phyloP scores from a whole-genome alignment of 2,888 invertebrate species.

The Cosmia trapezina region DNA sequence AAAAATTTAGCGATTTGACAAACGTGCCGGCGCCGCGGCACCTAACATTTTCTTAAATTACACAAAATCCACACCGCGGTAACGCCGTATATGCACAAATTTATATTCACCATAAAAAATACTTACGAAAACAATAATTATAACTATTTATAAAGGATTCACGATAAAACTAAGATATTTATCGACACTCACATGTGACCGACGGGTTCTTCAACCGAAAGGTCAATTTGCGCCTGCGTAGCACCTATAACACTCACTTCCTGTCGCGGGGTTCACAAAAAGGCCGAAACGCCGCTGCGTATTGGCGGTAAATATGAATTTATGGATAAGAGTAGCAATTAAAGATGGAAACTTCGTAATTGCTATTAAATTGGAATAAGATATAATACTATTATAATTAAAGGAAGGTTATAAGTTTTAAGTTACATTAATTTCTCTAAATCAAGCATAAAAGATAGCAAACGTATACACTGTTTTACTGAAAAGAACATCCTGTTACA shows the following conservation, averaged over 20 bases:
- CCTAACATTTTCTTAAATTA: conserved; percentile 81
- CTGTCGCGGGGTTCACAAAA: conserved; percentile 89
- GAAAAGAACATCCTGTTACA: conserved; percentile 3
- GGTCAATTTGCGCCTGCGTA: conserved; percentile 94
- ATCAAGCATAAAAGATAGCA: conserved; percentile 21
- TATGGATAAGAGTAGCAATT: background rate
- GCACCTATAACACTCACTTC: conserved; percentile 90
- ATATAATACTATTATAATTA: background rate
- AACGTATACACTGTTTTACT: conserved; percentile 50
- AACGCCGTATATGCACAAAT: conserved; percentile 80
- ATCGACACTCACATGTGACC: conserved; percentile 97
- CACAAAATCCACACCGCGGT: conserved; percentile 85
- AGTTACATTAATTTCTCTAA: background rate
- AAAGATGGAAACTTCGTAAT: rapidly evolving
- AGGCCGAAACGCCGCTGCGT: conserved; percentile 78
- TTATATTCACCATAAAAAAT: conserved; percentile 86
- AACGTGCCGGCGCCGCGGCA: conserved; percentile 88
- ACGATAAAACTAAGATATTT: conserved; percentile 90
- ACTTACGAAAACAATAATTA: conserved; percentile 88
- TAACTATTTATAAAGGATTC: conserved; percentile 84
- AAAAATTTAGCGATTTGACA: conserved; percentile 85
- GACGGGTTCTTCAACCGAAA: conserved; percentile 97
- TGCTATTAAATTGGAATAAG: rapidly evolving
- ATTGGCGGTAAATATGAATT: conserved; percentile 82
- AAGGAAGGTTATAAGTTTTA: rapidly evolving